phyloP scores from a whole-genome alignment of 1,140 invertebrate genomes.

The Panulirus ornatus region DNA sequence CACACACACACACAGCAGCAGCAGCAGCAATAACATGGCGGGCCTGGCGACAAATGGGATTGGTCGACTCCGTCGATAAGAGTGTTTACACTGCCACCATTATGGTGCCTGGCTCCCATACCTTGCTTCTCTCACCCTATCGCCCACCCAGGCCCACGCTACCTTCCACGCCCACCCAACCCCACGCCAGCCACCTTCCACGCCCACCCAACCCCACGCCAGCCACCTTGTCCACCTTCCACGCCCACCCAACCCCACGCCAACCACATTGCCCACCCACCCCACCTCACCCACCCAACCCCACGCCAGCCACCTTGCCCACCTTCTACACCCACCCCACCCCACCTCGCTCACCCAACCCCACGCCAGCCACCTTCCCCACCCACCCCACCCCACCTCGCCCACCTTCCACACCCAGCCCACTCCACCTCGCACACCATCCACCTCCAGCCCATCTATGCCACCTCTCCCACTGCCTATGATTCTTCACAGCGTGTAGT shows the following conservation, averaged over 20 bases:
- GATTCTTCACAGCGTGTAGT: too few relatives aligned
- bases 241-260: not conserved
- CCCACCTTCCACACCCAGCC: too few relatives aligned
- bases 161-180: too few relatives aligned
- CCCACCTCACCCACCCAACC: not conserved
- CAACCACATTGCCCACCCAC: not conserved
- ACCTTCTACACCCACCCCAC: not conserved
- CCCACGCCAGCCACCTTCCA: not conserved
- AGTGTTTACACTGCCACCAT: slow-evolving; percentile 24
- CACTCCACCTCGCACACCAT: too few relatives aligned
- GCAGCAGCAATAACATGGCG: not conserved
- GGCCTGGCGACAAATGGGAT: slow-evolving; percentile 21
- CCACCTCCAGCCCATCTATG: too few relatives aligned
- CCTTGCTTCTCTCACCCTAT: not conserved
- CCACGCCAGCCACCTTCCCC: not conserved
- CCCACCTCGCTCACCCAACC: not conserved
- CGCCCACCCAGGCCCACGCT: not conserved
- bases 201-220: not conserved
- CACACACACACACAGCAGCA: slow-evolving; percentile 8
- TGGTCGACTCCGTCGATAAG: not conserved
- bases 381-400: too few relatives aligned
- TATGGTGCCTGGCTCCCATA: not conserved
- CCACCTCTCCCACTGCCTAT: too few relatives aligned
- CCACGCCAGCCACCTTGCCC: not conserved
- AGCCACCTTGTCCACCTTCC: not conserved